Conservation (phyloP, 2,797 vertebrate species). For the Acanthurus lineatus region DNA sequence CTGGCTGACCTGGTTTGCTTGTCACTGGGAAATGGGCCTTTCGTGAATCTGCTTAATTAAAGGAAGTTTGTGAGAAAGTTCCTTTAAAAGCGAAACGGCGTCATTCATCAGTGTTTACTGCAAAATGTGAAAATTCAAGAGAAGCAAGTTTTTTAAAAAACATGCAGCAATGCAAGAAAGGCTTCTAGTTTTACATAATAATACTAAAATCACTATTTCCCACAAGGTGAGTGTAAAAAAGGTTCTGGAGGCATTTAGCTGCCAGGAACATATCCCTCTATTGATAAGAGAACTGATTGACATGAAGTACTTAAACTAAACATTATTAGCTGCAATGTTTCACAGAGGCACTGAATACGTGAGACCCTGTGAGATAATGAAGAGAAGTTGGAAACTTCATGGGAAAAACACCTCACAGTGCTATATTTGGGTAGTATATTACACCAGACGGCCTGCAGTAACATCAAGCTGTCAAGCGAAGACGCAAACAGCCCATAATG, state of each 20-base stretch:
- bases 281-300: slow-evolving; percentile 47
- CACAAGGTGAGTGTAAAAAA: slow-evolving; percentile 54
- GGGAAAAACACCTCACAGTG: slow-evolving; percentile 50
- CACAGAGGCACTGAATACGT: slow-evolving; percentile 33
- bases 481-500: slow-evolving; percentile 48
- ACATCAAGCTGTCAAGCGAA: slow-evolving; percentile 71
- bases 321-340: slow-evolving; percentile 44
- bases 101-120: background rate
- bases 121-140: background rate
- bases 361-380: slow-evolving; percentile 47
- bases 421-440: slow-evolving; percentile 66
- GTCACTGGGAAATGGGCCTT: slow-evolving; percentile 56
- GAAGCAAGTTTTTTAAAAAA: background rate
- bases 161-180: background rate
- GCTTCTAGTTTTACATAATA: background rate
- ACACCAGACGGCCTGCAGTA: slow-evolving; percentile 25
- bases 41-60: slow-evolving; percentile 70
- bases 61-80: slow-evolving; percentile 39
- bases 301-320: slow-evolving; percentile 53
- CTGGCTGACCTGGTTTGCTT: slow-evolving; percentile 80
- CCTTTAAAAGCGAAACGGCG: slow-evolving; percentile 20
- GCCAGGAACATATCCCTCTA: slow-evolving; percentile 22
- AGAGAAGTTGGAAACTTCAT: slow-evolving; percentile 58
- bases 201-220: slow-evolving; percentile 53
- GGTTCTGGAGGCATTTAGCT: slow-evolving; percentile 2